A percentile compares a stretch with the other conserved stretches of the same genome.
phyloP scores from a whole-genome alignment of 1,140 invertebrate genomes.

The Pentalonia nigronervosa region DNA sequence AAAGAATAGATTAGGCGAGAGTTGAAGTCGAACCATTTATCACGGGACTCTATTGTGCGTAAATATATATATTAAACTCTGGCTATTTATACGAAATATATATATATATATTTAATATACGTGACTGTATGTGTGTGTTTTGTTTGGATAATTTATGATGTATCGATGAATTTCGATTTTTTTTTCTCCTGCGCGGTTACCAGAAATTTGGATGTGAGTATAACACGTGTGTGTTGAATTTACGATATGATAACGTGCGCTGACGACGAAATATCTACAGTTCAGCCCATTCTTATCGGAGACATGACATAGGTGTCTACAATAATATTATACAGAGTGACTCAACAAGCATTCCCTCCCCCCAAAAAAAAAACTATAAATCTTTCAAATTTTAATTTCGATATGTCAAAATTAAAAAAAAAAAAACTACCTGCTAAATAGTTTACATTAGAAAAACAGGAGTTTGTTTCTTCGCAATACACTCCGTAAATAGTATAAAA shows the following conservation, averaged over 20 bases:
- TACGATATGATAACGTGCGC: not conserved
- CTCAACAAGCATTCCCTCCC: not conserved
- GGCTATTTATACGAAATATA: constrained; percentile 11
- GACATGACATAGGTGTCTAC: not conserved
- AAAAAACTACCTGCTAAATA: too few species aligned
- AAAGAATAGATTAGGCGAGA: constrained; percentile 18
- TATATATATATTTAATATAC: not conserved
- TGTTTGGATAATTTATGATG: not conserved
- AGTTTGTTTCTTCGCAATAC: too few species aligned
- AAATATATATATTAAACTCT: constrained; percentile 9
- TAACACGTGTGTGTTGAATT: not conserved
- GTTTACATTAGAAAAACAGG: too few species aligned
- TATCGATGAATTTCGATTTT: constrained; percentile 8
- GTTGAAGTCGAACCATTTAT: constrained; percentile 36
- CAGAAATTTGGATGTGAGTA: not conserved
- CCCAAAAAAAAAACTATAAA: too few species aligned
- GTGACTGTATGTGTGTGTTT: not conserved
- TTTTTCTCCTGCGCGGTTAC: not conserved
- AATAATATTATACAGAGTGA: not conserved
- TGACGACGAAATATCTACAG: not conserved
- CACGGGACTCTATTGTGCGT: not conserved
- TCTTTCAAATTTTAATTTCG: too few species aligned
- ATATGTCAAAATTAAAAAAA: too few species aligned
- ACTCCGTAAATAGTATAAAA: too few species aligned
- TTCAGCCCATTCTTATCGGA: not conserved